Percentiles rank a stretch among this genome's conserved stretches.
Evolutionary conservation across 2,113 vertebrate genomes (phyloP).

Genomic region (Microcebus murinus): DNA sequence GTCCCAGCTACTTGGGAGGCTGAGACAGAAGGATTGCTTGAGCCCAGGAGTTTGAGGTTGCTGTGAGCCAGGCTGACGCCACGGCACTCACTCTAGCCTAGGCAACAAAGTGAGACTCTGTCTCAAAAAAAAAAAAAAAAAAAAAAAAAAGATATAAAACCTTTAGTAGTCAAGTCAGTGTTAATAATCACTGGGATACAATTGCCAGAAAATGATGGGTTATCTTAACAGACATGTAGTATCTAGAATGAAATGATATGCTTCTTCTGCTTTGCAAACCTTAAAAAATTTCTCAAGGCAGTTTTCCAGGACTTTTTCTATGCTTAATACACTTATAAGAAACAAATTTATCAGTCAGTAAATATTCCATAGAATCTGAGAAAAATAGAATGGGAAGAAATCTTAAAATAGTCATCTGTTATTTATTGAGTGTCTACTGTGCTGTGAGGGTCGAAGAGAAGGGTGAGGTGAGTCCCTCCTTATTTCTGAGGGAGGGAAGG

Average conservation of each 20-base stretch:
- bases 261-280: neutral
- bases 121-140: no score
- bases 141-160: neutral
- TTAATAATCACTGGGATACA: neutral
- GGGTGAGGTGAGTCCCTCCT: neutral
- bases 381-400: neutral
- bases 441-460: neutral
- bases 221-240: neutral
- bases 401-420: neutral
- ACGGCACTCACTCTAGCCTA: no score
- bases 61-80: no score
- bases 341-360: neutral
- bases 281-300: slow-evolving; percentile 10
- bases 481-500: neutral
- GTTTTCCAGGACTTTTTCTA: slow-evolving; percentile 32
- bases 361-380: slow-evolving; percentile 32
- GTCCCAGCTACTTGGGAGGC: no score
- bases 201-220: neutral
- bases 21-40: no score
- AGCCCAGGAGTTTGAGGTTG: no score
- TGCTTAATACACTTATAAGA: slow-evolving; percentile 2
- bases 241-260: slow-evolving; percentile 2
- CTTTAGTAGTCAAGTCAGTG: neutral
- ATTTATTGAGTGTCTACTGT: neutral
- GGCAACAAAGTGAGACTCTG: no score